Evolutionary conservation across 2,888 invertebrate genomes (phyloP).

Genomic region (Orchesellides sinensis): DNA sequence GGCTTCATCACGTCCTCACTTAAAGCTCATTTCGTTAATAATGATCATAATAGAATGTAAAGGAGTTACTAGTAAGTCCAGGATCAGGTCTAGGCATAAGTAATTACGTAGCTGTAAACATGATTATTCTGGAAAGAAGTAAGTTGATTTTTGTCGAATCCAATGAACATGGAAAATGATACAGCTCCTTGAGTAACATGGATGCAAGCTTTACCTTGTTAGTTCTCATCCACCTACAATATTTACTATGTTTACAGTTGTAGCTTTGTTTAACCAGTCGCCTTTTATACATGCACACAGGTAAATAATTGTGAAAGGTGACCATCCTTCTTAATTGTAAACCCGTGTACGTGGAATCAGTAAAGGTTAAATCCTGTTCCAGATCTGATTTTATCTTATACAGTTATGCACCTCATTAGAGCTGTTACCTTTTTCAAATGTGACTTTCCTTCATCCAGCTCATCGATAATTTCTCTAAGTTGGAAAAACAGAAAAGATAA

Average conservation of each 20-base stretch:
- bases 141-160: neutral
- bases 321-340: constrained; percentile 47
- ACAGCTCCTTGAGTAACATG: constrained; percentile 3
- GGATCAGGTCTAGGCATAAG: constrained; percentile 39
- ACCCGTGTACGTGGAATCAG: constrained; percentile 27
- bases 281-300: constrained; percentile 11
- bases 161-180: constrained; percentile 11
- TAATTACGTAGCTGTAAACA: constrained; percentile 49
- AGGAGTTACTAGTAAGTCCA: constrained; percentile 17
- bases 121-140: neutral
- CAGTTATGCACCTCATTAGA: constrained; percentile 55
- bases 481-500: neutral
- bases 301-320: constrained; percentile 16
- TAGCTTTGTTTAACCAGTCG: neutral
- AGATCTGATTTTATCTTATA: constrained; percentile 44
- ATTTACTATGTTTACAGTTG: constrained; percentile 35
- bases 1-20: constrained; percentile 31
- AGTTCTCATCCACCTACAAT: neutral
- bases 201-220: neutral
- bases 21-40: constrained; percentile 16
- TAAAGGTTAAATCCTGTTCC: constrained; percentile 39
- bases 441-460: constrained; percentile 26
- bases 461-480: constrained; percentile 15
- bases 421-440: constrained; percentile 29
- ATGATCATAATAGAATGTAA: too few species aligned